Evolutionary conservation across 2,888 invertebrate species (phyloP), one percentile per base, ranked within the genome.

Genomic region (Platycheirus rosarum): DNA sequence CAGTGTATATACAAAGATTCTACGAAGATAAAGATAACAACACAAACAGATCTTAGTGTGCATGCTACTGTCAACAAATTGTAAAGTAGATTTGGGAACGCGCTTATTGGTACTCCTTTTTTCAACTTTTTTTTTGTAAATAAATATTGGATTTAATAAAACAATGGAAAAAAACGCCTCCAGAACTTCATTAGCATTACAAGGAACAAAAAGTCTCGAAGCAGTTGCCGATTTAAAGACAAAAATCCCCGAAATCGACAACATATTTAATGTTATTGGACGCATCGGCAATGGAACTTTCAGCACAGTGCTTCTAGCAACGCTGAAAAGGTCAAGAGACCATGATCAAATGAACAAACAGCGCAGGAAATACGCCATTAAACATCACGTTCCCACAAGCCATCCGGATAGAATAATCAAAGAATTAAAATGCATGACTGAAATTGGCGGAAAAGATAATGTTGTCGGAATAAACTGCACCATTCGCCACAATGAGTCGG

Each of bases 241-340:
- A 13, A 89, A 88, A 73, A 90, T 95, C 76, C 95, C 95, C 26
- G 91, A 92, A 85, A 88, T 95, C 85, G 92, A 92, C 44, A 92
- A 92, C 84, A 91, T 93, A 84, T 95, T 95, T 87, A 91, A 93
- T 85, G 91, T 95, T 35, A 93, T 94, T 88, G 92, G 92, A 40
- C 94, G 95, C 87, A 94, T 96, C 86, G 96, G 96, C 0, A 94
- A 95, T 91, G 97, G 97, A 14, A 96, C 97, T 1, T 97, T 97
- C 88, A 97, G 97, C 88, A 95, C 95, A 0, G 97, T 97, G 20
- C 96, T 95, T 87, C 90, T 96, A 86, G 97, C 95, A 1, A 93
- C 94, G 2, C 89, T 95, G 63, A 89, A 89, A 23, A 87, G 87
- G 8, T 5, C 7, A 6, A 32, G 8, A 37, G 89, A 88, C 51